phyloP scores from a whole-genome alignment of 92 coral and sea anemone species.

The Galaxea fascicularis region DNA sequence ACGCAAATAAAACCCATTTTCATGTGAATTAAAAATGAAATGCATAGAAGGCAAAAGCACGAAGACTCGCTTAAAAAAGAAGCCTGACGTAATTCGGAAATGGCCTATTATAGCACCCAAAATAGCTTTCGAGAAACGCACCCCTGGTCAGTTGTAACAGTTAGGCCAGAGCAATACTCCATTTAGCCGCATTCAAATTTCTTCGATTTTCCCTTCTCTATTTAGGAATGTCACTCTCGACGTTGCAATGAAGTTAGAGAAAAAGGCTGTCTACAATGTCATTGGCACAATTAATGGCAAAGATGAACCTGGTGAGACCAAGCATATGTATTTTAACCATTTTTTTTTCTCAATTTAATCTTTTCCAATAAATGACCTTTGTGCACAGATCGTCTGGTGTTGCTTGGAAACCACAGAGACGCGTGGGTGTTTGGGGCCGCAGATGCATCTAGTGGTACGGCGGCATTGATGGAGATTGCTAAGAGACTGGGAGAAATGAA shows the following conservation, averaged over 20 bases:
- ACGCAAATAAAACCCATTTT: too few relatives aligned
- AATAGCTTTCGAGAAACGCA: too few relatives aligned
- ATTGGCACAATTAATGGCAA: conserved; percentile 72
- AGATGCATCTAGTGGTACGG: conserved; percentile 93
- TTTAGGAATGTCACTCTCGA: conserved; percentile 74
- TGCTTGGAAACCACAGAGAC: conserved; percentile 95
- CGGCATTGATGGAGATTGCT: conserved; percentile 86
- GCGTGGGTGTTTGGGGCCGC: conserved; percentile 89
- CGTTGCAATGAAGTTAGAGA: conserved; percentile 72
- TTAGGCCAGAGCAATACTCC: neutral
- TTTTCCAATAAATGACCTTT: neutral
- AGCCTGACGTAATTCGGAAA: too few relatives aligned
- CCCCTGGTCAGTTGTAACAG: neutral
- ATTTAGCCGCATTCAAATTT: neutral
- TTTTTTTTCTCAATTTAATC: neutral
- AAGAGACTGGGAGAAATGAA: conserved; percentile 67
- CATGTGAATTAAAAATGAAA: too few relatives aligned
- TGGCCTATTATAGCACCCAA: too few relatives aligned
- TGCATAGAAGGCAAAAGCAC: too few relatives aligned
- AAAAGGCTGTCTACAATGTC: conserved; percentile 69
- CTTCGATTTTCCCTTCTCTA: neutral
- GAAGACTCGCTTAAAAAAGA: too few relatives aligned
- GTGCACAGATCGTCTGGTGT: conserved; percentile 77
- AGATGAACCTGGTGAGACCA: conserved; percentile 77
- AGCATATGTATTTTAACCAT: neutral